A percentile compares a stretch with the other conserved stretches of the same genome.
Conservation (phyloP, 1,140 invertebrate genomes). For the Halesus radiatus region DNA sequence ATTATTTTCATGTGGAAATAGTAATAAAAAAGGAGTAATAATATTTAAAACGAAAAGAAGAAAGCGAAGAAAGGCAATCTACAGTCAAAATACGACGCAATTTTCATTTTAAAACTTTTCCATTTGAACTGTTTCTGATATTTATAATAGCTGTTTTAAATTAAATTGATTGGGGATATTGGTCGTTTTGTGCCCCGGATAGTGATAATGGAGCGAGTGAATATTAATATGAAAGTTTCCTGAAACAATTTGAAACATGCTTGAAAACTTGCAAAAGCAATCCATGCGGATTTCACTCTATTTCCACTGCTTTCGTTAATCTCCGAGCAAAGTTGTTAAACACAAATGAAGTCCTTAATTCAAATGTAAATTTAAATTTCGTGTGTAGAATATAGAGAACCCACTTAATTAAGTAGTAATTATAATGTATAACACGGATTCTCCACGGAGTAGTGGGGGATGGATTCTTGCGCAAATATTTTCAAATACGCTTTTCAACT, state of each 20-base stretch:
- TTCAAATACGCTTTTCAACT: too few relatives aligned
- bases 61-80: too few relatives aligned
- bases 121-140: not conserved
- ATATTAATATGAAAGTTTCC: conserved; percentile 5
- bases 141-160: not conserved
- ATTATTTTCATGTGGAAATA: too few relatives aligned
- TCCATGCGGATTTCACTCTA: conserved; percentile 25
- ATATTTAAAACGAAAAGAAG: too few relatives aligned
- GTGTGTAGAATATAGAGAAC: conserved; percentile 31
- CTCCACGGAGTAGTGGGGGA: not conserved
- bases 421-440: conserved; percentile 24
- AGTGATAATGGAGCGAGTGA: not conserved
- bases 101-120: not conserved
- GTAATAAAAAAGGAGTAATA: not conserved
- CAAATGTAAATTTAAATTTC: conserved; percentile 33
- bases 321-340: conserved; percentile 5
- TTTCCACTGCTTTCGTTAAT: conserved; percentile 21
- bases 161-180: not conserved
- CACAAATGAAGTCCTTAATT: conserved; percentile 12
- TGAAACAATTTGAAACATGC: conserved; percentile 12
- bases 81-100: too few relatives aligned
- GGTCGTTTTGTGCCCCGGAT: not conserved
- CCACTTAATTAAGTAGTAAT: conserved; percentile 26
- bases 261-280: conserved; percentile 15
- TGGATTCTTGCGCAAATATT: not conserved